These are phyloP conservation scores for Agonopterix subpropinquella DNA, from an alignment of 2,888 invertebrate genomes.

Conservation along the genomic window DNA sequence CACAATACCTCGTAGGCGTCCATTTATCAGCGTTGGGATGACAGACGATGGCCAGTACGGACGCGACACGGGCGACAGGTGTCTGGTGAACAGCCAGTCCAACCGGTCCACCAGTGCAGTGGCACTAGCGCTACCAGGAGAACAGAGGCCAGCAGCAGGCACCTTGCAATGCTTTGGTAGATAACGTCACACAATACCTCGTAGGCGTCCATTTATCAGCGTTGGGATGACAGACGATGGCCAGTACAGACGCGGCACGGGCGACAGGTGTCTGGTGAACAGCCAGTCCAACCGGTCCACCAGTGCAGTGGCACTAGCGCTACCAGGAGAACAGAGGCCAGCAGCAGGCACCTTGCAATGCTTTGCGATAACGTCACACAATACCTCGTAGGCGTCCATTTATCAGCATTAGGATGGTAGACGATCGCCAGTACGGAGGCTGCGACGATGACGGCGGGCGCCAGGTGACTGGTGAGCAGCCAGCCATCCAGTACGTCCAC, in stretches of 20 bases:
- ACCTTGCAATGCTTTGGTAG: no score
- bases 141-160: no score
- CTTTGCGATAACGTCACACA: no score
- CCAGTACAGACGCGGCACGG: conserved; percentile 77
- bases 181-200: conserved; percentile 62
- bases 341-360: no score
- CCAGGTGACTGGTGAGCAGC: conserved; percentile 79
- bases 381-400: conserved; percentile 93
- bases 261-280: conserved; percentile 78
- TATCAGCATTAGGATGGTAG: conserved; percentile 87
- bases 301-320: no score
- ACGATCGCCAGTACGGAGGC: conserved; percentile 81
- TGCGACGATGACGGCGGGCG: conserved; percentile 79
- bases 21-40: conserved; percentile 90
- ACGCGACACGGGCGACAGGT: conserved; percentile 75
- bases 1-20: conserved; percentile 88
- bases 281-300: conserved; percentile 84
- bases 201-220: conserved; percentile 94
- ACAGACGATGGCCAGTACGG: conserved; percentile 82
- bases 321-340: conserved; percentile 70
- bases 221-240: conserved; percentile 87
- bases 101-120: conserved; percentile 83
- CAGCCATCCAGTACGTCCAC: conserved; percentile 84
- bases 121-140: conserved; percentile 81
- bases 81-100: conserved; percentile 81